Evolutionary conservation across 2,888 invertebrate species (phyloP).

Genomic region (Sesia apiformis): DNA sequence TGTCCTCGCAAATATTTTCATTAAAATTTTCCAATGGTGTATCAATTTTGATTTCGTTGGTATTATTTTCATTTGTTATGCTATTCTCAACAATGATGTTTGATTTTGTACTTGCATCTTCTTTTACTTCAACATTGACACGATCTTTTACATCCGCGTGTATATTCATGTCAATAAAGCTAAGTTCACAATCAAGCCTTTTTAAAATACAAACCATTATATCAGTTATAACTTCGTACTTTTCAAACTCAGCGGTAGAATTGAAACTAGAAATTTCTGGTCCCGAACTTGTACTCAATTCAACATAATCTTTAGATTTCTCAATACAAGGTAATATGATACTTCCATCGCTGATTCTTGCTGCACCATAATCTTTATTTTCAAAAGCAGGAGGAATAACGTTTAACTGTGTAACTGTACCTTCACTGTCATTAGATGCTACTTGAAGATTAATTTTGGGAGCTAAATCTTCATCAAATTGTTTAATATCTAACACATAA

Average conservation of each 20-base stretch:
- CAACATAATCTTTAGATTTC: neutral
- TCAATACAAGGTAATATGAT: too few relatives aligned
- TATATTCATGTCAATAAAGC: too few relatives aligned
- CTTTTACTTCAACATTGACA: neutral
- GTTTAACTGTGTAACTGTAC: too few relatives aligned
- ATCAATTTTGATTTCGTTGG: neutral
- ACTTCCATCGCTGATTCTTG: too few relatives aligned
- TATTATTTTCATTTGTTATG: neutral
- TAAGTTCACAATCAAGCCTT: slow-evolving; percentile 26
- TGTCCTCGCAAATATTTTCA: too few relatives aligned
- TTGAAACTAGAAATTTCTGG: slow-evolving; percentile 38
- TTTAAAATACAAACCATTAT: slow-evolving; percentile 34
- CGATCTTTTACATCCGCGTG: neutral
- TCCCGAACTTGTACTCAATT: slow-evolving; percentile 21
- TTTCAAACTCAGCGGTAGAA: slow-evolving; percentile 60
- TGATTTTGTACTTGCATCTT: slow-evolving; percentile 2
- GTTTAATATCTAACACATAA: neutral
- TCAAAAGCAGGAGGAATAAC: too few relatives aligned
- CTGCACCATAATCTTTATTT: too few relatives aligned
- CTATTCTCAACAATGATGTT: neutral
- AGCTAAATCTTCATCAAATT: neutral
- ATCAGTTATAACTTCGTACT: slow-evolving; percentile 47
- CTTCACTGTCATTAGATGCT: neutral
- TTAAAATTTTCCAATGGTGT: neutral
- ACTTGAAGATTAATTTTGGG: neutral